Percentiles rank a stretch among this genome's conserved stretches.
Evolutionary conservation across 2,113 vertebrate species (phyloP).

Genomic region (Antechinus stuartii): DNA sequence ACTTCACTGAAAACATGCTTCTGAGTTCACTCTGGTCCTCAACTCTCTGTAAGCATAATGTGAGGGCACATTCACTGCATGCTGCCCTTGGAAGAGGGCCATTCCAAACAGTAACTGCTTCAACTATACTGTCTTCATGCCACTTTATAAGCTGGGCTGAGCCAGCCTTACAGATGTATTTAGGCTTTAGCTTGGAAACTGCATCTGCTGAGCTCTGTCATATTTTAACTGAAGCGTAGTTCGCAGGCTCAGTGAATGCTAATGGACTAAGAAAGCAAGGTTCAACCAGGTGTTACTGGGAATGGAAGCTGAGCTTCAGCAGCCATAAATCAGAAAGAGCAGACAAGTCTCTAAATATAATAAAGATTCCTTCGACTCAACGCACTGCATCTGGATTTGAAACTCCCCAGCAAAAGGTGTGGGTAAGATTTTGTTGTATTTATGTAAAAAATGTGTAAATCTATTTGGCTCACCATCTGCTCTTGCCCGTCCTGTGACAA

Average conservation of each 20-base stretch:
- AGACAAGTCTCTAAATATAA: slow-evolving; percentile 77
- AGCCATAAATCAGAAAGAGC: slow-evolving; percentile 76
- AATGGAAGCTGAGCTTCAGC: slow-evolving; percentile 67
- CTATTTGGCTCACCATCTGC: slow-evolving; percentile 85
- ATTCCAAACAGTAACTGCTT: slow-evolving; percentile 40
- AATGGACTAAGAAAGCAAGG: slow-evolving; percentile 72
- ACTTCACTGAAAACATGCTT: neutral
- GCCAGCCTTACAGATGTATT: slow-evolving; percentile 56
- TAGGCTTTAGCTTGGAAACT: slow-evolving; percentile 60
- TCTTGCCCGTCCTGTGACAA: slow-evolving; percentile 79
- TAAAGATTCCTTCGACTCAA: slow-evolving; percentile 67
- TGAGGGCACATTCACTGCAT: neutral
- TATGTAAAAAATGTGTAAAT: slow-evolving; percentile 75
- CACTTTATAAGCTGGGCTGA: slow-evolving; percentile 9
- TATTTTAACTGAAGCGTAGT: slow-evolving; percentile 70
- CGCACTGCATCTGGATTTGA: slow-evolving; percentile 76
- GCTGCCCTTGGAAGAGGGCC: neutral
- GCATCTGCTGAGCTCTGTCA: slow-evolving; percentile 41
- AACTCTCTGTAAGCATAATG: neutral
- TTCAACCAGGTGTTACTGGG: slow-evolving; percentile 72
- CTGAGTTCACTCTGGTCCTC: neutral
- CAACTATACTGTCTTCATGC: neutral
- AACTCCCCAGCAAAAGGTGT: slow-evolving; percentile 67
- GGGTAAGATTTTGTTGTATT: slow-evolving; percentile 74
- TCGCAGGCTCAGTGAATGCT: slow-evolving; percentile 64